Conservation (phyloP, 2,888 invertebrate genomes). For the Clitarchus hookeri region DNA sequence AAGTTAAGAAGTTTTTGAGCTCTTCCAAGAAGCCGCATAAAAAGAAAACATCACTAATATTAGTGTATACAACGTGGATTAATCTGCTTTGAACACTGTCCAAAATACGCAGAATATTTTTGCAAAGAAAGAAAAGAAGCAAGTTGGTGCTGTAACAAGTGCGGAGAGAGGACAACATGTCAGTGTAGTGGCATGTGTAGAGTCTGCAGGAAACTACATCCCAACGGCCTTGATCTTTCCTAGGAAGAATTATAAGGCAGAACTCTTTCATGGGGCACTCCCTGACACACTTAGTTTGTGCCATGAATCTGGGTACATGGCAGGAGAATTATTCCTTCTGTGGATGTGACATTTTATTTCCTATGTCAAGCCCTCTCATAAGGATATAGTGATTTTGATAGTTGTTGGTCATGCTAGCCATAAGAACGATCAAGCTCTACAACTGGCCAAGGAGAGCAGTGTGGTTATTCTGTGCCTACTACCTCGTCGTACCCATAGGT, state of each 20-base stretch:
- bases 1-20: background rate
- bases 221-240: background rate
- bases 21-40: background rate
- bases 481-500: no score
- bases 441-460: background rate
- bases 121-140: background rate
- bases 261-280: background rate
- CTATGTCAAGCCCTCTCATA: background rate
- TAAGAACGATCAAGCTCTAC: background rate
- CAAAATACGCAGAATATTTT: background rate
- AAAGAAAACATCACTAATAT: background rate
- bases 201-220: background rate
- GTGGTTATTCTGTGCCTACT: no score
- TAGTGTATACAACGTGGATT: background rate
- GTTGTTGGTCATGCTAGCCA: background rate
- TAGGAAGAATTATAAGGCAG: background rate
- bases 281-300: conserved; percentile 3
- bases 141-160: background rate
- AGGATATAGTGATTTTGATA: conserved; percentile 1
- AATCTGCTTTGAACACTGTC: background rate
- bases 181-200: background rate
- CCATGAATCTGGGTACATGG: background rate
- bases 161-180: background rate
- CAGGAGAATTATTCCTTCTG: background rate
- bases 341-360: conserved; percentile 1